Evolutionary conservation across 1,140 invertebrate species (phyloP).

Genomic region (Pissodes strobi): DNA sequence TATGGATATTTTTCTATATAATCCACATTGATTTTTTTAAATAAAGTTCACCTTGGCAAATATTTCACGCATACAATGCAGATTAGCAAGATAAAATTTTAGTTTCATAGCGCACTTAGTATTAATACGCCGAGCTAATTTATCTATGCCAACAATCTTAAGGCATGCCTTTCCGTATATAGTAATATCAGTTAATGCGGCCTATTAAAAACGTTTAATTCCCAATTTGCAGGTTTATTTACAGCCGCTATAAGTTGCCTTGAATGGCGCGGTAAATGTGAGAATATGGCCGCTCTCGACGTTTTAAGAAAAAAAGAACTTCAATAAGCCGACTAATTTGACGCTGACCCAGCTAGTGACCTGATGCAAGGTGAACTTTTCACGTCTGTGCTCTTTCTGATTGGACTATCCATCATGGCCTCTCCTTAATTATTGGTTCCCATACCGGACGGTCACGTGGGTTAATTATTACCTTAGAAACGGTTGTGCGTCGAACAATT

Average conservation of each 20-base stretch:
- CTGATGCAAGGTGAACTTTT: conserved; percentile 36
- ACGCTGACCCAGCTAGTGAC: conserved; percentile 45
- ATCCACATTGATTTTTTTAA: too few relatives aligned
- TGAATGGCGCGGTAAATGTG: conserved; percentile 24
- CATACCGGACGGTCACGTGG: conserved; percentile 43
- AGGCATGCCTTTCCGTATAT: conserved; percentile 6
- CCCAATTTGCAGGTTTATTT: conserved; percentile 11
- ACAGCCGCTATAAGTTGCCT: conserved; percentile 5
- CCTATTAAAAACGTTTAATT: too few relatives aligned
- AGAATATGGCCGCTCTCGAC: conserved; percentile 27
- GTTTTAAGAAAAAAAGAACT: conserved; percentile 15
- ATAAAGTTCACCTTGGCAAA: too few relatives aligned
- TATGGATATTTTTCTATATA: too few relatives aligned
- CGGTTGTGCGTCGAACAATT: conserved; percentile 44
- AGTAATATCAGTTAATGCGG: conserved; percentile 15
- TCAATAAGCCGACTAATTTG: conserved; percentile 38
- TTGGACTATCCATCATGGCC: conserved; percentile 18
- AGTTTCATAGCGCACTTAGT: conserved; percentile 2
- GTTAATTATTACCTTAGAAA: conserved; percentile 54
- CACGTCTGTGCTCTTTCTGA: conserved; percentile 5
- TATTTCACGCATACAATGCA: not conserved
- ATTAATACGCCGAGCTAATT: conserved; percentile 12
- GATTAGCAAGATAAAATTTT: conserved; percentile 5
- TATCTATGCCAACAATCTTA: conserved; percentile 3
- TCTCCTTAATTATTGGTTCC: conserved; percentile 20